A percentile compares a stretch with the other conserved stretches of the same genome.
Conservation (phyloP, 2,888 invertebrate species). For the Mesochorus sp. region DNA sequence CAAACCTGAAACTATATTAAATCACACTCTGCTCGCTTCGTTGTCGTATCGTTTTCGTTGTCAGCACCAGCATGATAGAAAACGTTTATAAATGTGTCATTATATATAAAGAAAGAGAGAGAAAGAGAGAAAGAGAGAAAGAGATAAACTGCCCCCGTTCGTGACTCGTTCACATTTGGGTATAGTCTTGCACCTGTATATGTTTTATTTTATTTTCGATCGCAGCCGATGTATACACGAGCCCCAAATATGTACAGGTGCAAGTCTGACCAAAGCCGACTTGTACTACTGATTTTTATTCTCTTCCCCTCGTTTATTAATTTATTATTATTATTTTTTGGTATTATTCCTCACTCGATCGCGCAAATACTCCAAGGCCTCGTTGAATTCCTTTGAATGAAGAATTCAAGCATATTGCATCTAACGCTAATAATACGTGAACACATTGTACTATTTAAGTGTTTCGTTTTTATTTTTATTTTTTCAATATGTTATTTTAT, state of each 20-base stretch:
- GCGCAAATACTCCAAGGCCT: conserved; percentile 27
- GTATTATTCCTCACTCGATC: conserved; percentile 20
- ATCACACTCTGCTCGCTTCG: conserved; percentile 49
- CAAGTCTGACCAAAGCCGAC: conserved; percentile 39
- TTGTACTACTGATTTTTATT: conserved; percentile 23
- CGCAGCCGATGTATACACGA: too few relatives aligned
- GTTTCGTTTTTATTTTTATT: conserved; percentile 28
- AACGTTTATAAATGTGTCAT: background rate
- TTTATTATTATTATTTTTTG: too few relatives aligned
- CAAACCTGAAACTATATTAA: conserved; percentile 62
- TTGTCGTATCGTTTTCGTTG: conserved; percentile 41
- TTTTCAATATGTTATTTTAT: too few relatives aligned
- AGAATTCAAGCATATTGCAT: conserved; percentile 62
- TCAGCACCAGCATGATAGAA: conserved; percentile 21
- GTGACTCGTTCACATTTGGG: conserved; percentile 58
- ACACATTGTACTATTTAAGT: conserved; percentile 75
- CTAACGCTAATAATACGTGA: conserved; percentile 69
- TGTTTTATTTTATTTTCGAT: conserved; percentile 42
- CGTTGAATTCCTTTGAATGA: conserved; percentile 1
- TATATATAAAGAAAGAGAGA: background rate
- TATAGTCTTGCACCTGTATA: conserved; percentile 23
- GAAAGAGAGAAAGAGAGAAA: conserved; percentile 21
- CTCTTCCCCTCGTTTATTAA: background rate
- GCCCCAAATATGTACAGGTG: background rate
- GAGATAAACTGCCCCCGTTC: conserved; percentile 58